A percentile compares a stretch with the other conserved stretches of the same genome.
These are phyloP conservation scores for Pollenia griseotomentosa DNA, from an alignment of 2,888 invertebrate genomes.

Conservation along the genomic window DNA sequence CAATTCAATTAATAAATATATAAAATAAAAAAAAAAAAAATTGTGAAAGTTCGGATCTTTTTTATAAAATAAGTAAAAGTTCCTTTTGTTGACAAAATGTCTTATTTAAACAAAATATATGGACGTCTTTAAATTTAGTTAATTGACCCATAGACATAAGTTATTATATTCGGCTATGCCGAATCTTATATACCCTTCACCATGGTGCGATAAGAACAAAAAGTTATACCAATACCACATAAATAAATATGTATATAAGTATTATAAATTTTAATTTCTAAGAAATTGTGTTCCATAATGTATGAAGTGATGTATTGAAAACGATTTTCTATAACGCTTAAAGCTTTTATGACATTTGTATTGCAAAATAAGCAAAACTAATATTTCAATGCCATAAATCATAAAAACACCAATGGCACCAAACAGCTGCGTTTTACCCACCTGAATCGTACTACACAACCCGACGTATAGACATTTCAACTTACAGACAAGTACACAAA, in stretches of 20 bases:
- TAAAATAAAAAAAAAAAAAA: too few relatives aligned
- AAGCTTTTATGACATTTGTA: conserved; percentile 65
- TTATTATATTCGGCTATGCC: too few relatives aligned
- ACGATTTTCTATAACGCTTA: conserved; percentile 54
- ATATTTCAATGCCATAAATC: conserved; percentile 82
- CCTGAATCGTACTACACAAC: conserved; percentile 51
- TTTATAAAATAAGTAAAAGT: too few relatives aligned
- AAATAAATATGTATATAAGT: neutral
- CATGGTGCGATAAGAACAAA: too few relatives aligned
- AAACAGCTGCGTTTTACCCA: conserved; percentile 75
- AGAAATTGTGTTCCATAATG: conserved; percentile 32
- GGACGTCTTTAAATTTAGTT: too few relatives aligned
- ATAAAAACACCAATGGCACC: conserved; percentile 78
- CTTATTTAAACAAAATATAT: too few relatives aligned
- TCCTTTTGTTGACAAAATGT: too few relatives aligned
- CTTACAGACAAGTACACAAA: conserved; percentile 27
- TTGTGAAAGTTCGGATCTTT: too few relatives aligned
- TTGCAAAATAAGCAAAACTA: conserved; percentile 81
- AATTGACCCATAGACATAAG: too few relatives aligned
- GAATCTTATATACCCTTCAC: too few relatives aligned
- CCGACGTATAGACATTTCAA: neutral
- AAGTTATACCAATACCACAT: too few relatives aligned
- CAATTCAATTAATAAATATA: too few relatives aligned
- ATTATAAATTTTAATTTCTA: conserved; percentile 48
- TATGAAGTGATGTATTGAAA: conserved; percentile 50